Base-by-base conservation (phyloP, 2,797 vertebrate species). In the Clamator glandarius region DNA sequence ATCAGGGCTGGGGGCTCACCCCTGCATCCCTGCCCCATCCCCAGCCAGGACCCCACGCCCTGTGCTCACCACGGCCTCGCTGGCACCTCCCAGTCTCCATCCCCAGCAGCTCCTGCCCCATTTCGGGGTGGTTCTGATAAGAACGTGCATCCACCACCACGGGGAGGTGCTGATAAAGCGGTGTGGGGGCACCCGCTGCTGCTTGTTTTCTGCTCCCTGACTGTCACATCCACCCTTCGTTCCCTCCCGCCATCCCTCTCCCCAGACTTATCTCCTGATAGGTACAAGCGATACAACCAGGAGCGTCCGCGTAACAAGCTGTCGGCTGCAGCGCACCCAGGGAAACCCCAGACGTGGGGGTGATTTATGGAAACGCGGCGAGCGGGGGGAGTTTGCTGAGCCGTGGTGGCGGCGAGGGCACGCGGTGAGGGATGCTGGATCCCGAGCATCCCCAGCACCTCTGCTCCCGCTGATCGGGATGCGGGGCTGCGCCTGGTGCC, bases 21-120 rank as follows among this genome's bases (percentile, higher is more conserved):
- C 20, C 35, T 1, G n/a, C 0, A 1, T 29, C 19, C 82, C 64
- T 24, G 2, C 7, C 66, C 74, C 13, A 0, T 10, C 57, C 84
- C 67, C 4, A 4, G 1, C 31, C 5, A 68, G 36, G 9, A 33
- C 33, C 48, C 2, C n/a, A n/a, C n/a, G n/a, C 79, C 33, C 64
- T 3, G 61, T 1, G 55, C 74, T 75, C 68, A 1, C 66, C 88
- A 5, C 5, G 81, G 46, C 5, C 57, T 93, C 63, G 5, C 25
- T 20, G 35, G 51, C 61, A 17, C 54, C 46, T 91, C 68, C 77
- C 8, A 8, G 36, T 68, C 77, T 76, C 84, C 3, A 3, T 18
- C 18, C 42, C n/a, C 31, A 2, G 89, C 93, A 25, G 77, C 89
- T 83, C 48, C 51, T 9, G 51, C 51, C 57, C 64, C 5, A 14